Evolutionary conservation across 2,888 invertebrate genomes (phyloP).

Genomic region (Callyntrura guangdongensis): DNA sequence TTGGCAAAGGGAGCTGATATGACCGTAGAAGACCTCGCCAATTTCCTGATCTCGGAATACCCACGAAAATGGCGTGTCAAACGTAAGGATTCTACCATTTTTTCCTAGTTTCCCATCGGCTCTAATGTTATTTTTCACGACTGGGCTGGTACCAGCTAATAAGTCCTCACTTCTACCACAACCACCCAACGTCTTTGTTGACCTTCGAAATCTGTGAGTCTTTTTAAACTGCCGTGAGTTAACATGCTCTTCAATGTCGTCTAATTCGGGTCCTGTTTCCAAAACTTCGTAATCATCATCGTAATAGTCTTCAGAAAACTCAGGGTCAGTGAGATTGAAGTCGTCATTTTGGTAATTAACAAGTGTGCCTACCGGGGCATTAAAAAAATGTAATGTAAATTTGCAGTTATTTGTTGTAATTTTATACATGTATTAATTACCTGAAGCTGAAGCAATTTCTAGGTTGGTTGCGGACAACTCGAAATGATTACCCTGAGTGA

Average conservation of each 20-base stretch:
- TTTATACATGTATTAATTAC: background rate
- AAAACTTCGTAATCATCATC: constrained; percentile 71
- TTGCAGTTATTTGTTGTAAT: no score
- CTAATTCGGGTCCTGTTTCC: constrained; percentile 64
- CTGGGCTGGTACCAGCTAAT: background rate
- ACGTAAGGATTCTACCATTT: constrained; percentile 17
- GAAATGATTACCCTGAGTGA: constrained; percentile 80
- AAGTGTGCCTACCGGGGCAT: constrained; percentile 29
- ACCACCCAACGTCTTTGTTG: constrained; percentile 56
- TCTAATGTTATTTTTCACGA: background rate
- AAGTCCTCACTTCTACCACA: constrained; percentile 53
- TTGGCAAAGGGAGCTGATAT: constrained; percentile 76
- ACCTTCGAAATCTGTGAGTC: constrained; percentile 25
- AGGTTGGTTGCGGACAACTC: constrained; percentile 66
- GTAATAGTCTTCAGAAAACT: constrained; percentile 70
- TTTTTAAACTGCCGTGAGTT: constrained; percentile 73
- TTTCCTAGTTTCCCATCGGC: constrained; percentile 29
- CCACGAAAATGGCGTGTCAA: constrained; percentile 80
- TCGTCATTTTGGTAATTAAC: constrained; percentile 71
- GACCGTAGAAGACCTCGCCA: constrained; percentile 77
- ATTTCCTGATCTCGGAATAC: constrained; percentile 66
- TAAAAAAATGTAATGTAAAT: no score
- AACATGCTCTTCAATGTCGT: constrained; percentile 73
- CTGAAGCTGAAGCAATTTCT: constrained; percentile 77
- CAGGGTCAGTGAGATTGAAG: constrained; percentile 50